Percentiles rank a stretch among this genome's conserved stretches.
Evolutionary conservation across 53 echinoderm and acorn worm genomes (phyloP).

Genomic region (Echinarachnius parma): DNA sequence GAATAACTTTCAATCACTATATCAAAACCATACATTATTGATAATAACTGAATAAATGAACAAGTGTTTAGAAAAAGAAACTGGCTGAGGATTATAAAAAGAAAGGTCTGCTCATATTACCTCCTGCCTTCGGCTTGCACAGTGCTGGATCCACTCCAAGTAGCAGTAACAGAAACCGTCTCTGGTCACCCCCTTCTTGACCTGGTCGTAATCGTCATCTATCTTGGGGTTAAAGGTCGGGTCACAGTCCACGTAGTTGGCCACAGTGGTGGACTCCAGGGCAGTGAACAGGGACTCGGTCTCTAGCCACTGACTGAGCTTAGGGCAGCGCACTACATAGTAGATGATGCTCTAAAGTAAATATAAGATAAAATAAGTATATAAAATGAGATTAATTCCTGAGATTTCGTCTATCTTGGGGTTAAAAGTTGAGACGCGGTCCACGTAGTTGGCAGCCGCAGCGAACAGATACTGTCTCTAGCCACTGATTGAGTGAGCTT

Average conservation of each 20-base stretch:
- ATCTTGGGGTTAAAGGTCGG: conserved; percentile 99
- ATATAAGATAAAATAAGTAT: background rate
- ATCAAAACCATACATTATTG: too few species aligned
- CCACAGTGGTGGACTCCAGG: conserved; percentile 57
- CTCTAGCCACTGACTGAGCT: conserved; percentile 83
- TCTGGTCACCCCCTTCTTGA: conserved; percentile 76
- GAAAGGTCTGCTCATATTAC: too few species aligned
- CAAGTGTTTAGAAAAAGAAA: too few species aligned
- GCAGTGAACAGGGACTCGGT: conserved; percentile 72
- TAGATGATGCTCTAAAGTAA: conserved; percentile 90
- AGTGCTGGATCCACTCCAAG: conserved; percentile 93
- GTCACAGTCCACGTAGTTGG: conserved; percentile 91
- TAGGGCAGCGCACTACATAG: conserved; percentile 93
- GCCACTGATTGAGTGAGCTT: too few species aligned
- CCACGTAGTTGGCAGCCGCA: too few species aligned
- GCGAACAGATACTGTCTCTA: too few species aligned
- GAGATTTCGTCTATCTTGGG: too few species aligned
- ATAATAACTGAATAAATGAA: too few species aligned
- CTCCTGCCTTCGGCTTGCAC: conserved; percentile 87
- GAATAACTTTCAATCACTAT: too few species aligned
- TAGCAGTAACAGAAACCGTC: conserved; percentile 89
- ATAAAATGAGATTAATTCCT: too few species aligned
- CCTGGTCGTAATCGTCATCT: conserved; percentile 88
- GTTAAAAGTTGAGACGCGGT: too few species aligned
- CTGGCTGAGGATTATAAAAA: too few species aligned